Evolutionary conservation across 2,113 vertebrate genomes (phyloP).

Genomic region (Brachionichthys hirsutus): DNA sequence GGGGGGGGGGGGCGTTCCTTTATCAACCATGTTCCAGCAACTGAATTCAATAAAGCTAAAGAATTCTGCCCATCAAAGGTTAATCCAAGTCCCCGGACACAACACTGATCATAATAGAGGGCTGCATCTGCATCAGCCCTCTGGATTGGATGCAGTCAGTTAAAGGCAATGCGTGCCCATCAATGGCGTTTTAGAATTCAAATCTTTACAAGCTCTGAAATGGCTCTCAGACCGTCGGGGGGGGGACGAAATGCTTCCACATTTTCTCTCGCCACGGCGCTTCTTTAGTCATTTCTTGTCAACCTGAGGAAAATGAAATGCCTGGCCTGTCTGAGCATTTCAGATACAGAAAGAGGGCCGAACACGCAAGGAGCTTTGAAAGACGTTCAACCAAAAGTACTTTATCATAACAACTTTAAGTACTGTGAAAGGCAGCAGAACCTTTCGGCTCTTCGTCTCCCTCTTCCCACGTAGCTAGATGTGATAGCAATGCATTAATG

Average conservation of each 20-base stretch:
- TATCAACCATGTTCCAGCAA: not conserved
- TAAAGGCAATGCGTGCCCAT: not conserved
- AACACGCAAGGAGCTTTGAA: not conserved
- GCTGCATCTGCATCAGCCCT: not conserved
- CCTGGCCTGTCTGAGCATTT: not conserved
- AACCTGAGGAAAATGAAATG: not conserved
- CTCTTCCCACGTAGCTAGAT: too few species aligned
- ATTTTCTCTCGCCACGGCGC: not conserved
- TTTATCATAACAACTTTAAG: not conserved
- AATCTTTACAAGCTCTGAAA: not conserved
- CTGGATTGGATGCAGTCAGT: not conserved
- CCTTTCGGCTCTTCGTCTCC: too few species aligned
- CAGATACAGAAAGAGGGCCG: not conserved
- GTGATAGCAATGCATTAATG: too few species aligned
- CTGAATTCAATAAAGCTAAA: not conserved
- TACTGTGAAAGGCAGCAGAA: too few species aligned
- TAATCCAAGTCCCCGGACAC: not conserved
- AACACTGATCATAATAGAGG: slow-evolving; percentile 26
- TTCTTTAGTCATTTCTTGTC: not conserved
- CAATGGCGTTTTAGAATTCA: slow-evolving; percentile 10
- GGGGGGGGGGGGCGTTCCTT: slow-evolving; percentile 6
- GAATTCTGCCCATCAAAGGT: slow-evolving; percentile 10
- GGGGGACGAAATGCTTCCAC: not conserved
- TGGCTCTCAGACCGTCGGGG: not conserved
- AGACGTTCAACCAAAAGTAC: not conserved